These are phyloP conservation scores for Pecten maximus DNA, from an alignment of 2,888 invertebrate species.

Conservation along the genomic window DNA sequence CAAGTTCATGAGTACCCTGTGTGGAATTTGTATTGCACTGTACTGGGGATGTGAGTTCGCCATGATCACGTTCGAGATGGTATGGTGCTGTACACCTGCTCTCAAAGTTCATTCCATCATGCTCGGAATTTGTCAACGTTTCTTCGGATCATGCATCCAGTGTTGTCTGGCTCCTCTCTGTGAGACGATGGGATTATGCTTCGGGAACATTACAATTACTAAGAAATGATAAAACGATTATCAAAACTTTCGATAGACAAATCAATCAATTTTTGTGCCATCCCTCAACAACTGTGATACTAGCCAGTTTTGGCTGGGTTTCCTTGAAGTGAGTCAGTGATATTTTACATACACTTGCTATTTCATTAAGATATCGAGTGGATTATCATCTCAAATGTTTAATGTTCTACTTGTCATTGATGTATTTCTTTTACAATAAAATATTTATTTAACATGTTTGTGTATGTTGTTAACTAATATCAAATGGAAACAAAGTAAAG, in stretches of 20 bases:
- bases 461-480: no score
- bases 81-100: constrained; percentile 89
- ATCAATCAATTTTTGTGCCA: neutral
- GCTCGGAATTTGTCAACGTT: constrained; percentile 69
- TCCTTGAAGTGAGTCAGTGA: neutral
- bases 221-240: neutral
- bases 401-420: neutral
- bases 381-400: neutral
- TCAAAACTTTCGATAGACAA: neutral
- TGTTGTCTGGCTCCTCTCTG: constrained; percentile 86
- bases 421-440: constrained; percentile 7
- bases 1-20: constrained; percentile 86
- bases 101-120: constrained; percentile 87
- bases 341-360: neutral
- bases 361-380: neutral
- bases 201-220: constrained; percentile 83
- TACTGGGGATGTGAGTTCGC: constrained; percentile 82
- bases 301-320: neutral
- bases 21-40: constrained; percentile 87
- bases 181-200: constrained; percentile 83
- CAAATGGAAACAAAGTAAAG: no score
- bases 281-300: neutral
- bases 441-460: neutral
- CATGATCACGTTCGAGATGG: constrained; percentile 86
- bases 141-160: constrained; percentile 84